A percentile compares a stretch with the other conserved stretches of the same genome.
phyloP scores from a whole-genome alignment of 1,140 invertebrate species.

The Bombus affinis region DNA sequence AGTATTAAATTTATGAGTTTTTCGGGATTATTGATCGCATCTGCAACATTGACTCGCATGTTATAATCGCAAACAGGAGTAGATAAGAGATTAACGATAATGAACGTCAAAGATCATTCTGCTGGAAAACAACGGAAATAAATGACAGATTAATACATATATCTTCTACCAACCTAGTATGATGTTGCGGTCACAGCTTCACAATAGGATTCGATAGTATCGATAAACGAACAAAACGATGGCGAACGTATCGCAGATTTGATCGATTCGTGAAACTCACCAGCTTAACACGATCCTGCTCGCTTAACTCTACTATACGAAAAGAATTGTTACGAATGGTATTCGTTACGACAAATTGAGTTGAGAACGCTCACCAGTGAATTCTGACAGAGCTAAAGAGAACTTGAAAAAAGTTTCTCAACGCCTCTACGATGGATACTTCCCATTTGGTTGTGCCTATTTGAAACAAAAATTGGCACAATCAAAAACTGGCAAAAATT shows the following conservation, averaged over 20 bases:
- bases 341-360: conserved; percentile 28
- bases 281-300: conserved; percentile 5
- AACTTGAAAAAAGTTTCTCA: neutral
- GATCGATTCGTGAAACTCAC: conserved; percentile 30
- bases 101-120: neutral
- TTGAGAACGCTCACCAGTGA: neutral
- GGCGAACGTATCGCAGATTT: neutral
- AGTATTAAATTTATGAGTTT: neutral
- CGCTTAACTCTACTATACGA: conserved; percentile 8
- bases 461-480: neutral
- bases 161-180: neutral
- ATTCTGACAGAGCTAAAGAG: neutral
- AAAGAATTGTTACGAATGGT: neutral
- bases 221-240: conserved; percentile 20
- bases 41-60: neutral
- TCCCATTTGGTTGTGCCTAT: neutral
- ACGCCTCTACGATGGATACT: neutral
- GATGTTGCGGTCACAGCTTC: neutral
- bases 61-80: too few relatives aligned
- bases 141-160: neutral
- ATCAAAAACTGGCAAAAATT: neutral
- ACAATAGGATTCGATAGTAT: conserved; percentile 17
- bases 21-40: neutral
- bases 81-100: neutral
- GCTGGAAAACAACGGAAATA: neutral